Conservation (phyloP, 2,888 invertebrate species). For the Chouioia cunea region DNA sequence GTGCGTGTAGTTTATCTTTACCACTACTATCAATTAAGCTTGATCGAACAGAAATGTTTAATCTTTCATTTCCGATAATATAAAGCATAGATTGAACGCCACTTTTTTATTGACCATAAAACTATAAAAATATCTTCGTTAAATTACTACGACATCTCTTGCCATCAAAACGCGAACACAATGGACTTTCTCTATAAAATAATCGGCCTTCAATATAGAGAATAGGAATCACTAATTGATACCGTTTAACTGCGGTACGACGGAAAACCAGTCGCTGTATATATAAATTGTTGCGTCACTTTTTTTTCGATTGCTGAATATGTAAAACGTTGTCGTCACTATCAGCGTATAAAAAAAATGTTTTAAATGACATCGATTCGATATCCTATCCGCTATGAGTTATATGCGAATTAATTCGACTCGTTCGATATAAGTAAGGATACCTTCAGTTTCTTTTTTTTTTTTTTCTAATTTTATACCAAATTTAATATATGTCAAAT, state of each 20-base stretch:
- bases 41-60: constrained; percentile 24
- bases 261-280: constrained; percentile 15
- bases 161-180: constrained; percentile 7
- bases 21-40: constrained; percentile 19
- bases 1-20: constrained; percentile 24
- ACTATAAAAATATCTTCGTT: no score
- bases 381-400: constrained; percentile 1
- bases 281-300: constrained; percentile 25
- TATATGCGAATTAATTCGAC: constrained; percentile 26
- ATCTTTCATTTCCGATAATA: constrained; percentile 26
- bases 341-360: constrained; percentile 1
- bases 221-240: constrained; percentile 23
- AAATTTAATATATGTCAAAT: constrained; percentile 24
- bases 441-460: not conserved
- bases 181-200: constrained; percentile 22
- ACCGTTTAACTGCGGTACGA: constrained; percentile 8
- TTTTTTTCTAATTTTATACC: not conserved
- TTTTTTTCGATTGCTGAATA: constrained; percentile 18
- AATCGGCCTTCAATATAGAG: constrained; percentile 6
- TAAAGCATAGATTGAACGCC: not conserved
- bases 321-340: constrained; percentile 26
- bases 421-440: not conserved
- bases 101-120: no score
- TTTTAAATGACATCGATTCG: constrained; percentile 19
- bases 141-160: no score